Evolutionary conservation across 2,113 vertebrate genomes (phyloP), one percentile per base, ranked within the genome.

Genomic region (Paraplagusia blochii): DNA sequence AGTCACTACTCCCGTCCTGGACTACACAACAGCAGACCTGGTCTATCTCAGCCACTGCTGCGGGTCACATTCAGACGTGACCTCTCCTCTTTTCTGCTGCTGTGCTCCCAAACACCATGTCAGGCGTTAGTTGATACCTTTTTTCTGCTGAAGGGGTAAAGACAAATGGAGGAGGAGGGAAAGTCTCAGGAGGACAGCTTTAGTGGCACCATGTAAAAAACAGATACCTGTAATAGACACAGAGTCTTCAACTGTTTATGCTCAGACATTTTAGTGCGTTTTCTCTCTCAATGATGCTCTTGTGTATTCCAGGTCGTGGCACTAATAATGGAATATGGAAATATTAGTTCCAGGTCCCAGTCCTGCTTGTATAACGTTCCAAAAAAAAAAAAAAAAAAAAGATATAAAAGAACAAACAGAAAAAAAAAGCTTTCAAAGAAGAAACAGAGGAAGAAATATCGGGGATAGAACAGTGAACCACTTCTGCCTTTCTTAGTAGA

Each of bases 51-150:
- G 73, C 44, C 49, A 47, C 71, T 44, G 42, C 54, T 43, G 39
- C 65, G 76, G 76, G 80, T 87, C 84, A 85, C 35, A 77, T 68
- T 43, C 74, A 78, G 83, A 83, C 53, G 11, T 72, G 81, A 81
- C 80, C 80, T 76, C 58, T 29, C 74, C 64, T 63, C 45, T 76
- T 87, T 89, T 82, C 89, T 77, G 74, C 68, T 63, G 65, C 80
- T 40, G 54, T 48, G 66, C 61, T 72, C 62, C 58, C 18, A 59
- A 82, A 70, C 17, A 11, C 62, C 44, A 64, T 77, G 75, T 76
- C 70, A 79, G 82, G 77, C 77, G 74, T 84, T 79, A 85, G 67
- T 53, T 73, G 86, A 90, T 82, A 81, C 70, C 47, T 58, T 72
- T n/a, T 72, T 69, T 79, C 51, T 67, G 71, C 45, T 60, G 44